A percentile compares a stretch with the other conserved stretches of the same genome.
These are phyloP conservation scores for Hartigia nigra DNA, from an alignment of 2,888 invertebrate species.

Conservation along the genomic window DNA sequence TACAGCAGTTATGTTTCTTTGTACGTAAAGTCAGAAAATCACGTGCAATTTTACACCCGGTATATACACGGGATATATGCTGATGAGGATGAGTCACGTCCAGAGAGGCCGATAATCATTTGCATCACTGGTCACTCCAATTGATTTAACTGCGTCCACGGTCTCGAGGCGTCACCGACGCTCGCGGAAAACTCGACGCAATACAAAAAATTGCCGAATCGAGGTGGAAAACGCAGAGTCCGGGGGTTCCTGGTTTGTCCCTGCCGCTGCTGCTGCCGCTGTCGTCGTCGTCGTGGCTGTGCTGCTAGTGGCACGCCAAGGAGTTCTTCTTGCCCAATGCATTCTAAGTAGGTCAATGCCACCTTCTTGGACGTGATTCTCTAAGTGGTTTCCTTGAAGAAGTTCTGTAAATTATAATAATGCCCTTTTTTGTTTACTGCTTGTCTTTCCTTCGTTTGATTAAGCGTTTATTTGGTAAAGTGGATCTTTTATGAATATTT, in stretches of 20 bases:
- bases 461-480: background rate
- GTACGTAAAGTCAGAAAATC: background rate
- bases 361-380: slow-evolving; percentile 12
- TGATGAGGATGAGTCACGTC: background rate
- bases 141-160: background rate
- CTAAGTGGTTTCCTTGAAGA: slow-evolving; percentile 12
- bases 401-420: slow-evolving; percentile 13
- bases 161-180: background rate
- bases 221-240: background rate
- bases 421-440: background rate
- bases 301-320: background rate
- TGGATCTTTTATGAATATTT: background rate
- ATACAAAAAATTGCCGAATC: background rate
- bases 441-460: background rate
- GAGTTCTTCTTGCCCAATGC: slow-evolving; percentile 17
- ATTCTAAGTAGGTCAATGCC: slow-evolving; percentile 27
- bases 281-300: background rate
- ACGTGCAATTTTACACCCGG: background rate
- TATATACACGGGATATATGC: background rate
- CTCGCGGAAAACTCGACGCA: background rate
- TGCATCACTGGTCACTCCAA: background rate
- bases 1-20: background rate
- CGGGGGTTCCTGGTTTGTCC: background rate
- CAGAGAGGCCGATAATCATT: background rate
- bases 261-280: background rate